A percentile compares a stretch with the other conserved stretches of the same genome.
Conservation (phyloP, 2,888 invertebrate genomes). For the Synergus laeviventris region DNA sequence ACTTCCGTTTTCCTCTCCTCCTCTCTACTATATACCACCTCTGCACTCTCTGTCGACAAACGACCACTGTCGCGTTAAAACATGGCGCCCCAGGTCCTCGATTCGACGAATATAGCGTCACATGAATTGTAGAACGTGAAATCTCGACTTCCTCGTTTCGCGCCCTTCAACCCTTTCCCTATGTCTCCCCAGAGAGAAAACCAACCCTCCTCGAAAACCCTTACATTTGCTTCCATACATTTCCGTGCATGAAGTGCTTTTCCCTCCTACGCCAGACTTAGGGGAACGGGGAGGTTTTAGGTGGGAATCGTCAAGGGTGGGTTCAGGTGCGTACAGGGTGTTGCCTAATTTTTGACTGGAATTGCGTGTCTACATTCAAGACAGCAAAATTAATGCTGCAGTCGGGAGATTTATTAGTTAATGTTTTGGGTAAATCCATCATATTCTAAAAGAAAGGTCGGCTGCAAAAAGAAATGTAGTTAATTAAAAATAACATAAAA, state of each 20-base stretch:
- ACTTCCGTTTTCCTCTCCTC: background rate
- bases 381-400: conserved; percentile 25
- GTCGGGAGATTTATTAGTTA: conserved; percentile 28
- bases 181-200: conserved; percentile 54
- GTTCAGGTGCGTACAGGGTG: conserved; percentile 38
- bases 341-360: conserved; percentile 25
- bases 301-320: conserved; percentile 24
- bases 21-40: background rate
- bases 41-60: background rate
- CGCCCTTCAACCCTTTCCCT: conserved; percentile 44
- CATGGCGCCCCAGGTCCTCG: conserved; percentile 32
- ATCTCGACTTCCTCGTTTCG: conserved; percentile 51
- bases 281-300: background rate
- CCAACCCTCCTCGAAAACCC: conserved; percentile 41
- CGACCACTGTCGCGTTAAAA: conserved; percentile 17
- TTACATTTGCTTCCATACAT: conserved; percentile 22
- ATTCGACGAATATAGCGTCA: conserved; percentile 25
- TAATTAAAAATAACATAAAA: background rate
- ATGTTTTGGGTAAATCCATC: conserved; percentile 18
- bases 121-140: conserved; percentile 37
- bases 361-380: conserved; percentile 32
- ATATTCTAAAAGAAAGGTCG: conserved; percentile 9
- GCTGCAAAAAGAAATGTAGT: background rate
- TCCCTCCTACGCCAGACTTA: conserved; percentile 46
- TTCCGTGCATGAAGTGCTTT: conserved; percentile 39